Conservation (phyloP, 2,888 invertebrate species). For the Atethmia centrago region DNA sequence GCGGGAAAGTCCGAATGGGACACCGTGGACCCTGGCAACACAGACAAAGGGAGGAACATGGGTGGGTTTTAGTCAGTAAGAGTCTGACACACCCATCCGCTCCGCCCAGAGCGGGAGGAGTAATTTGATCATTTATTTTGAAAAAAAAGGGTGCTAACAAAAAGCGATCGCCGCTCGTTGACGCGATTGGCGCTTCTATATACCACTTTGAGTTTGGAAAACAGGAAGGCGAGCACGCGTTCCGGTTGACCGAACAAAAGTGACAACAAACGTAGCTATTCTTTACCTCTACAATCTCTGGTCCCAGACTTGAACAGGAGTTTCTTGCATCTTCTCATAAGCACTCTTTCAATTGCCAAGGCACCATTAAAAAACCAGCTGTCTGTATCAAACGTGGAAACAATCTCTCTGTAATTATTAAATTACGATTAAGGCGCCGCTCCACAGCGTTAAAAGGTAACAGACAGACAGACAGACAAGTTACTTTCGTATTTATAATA, state of each 20-base stretch:
- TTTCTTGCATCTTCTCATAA: slow-evolving; percentile 87
- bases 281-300: slow-evolving; percentile 60
- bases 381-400: slow-evolving; percentile 84
- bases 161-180: neutral
- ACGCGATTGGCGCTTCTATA: neutral
- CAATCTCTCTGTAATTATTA: slow-evolving; percentile 78
- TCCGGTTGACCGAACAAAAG: neutral
- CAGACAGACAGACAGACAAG: neutral
- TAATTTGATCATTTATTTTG: too few relatives aligned
- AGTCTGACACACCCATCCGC: too few relatives aligned
- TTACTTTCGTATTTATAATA: neutral
- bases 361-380: slow-evolving; percentile 92
- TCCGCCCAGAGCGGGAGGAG: too few relatives aligned
- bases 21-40: too few relatives aligned
- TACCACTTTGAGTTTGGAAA: neutral
- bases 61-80: too few relatives aligned
- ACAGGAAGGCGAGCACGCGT: neutral
- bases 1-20: too few relatives aligned
- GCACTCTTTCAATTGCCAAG: slow-evolving; percentile 92
- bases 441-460: neutral
- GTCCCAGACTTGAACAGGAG: neutral
- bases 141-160: too few relatives aligned
- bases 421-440: neutral
- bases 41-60: too few relatives aligned
- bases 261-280: neutral